Conservation (phyloP, 2,113 vertebrate species). For the Penelope pileata region DNA sequence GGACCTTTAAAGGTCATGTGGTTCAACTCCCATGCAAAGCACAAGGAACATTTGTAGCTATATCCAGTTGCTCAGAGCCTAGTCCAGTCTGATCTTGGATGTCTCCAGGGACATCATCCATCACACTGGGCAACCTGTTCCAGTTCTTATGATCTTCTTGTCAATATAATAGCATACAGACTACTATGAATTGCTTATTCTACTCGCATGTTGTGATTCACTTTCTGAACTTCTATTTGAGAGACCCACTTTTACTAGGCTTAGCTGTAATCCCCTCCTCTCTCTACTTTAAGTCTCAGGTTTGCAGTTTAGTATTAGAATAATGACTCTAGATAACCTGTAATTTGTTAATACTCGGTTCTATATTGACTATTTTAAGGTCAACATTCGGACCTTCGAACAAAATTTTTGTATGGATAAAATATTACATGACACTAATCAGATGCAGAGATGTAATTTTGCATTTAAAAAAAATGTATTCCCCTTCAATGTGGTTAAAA, state of each 20-base stretch:
- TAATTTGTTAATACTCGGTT: background rate
- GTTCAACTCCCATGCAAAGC: too few relatives aligned
- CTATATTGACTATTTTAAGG: background rate
- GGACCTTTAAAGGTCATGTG: too few relatives aligned
- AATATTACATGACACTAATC: background rate
- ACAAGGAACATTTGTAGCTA: too few relatives aligned
- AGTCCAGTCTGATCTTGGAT: too few relatives aligned
- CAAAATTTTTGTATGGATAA: background rate
- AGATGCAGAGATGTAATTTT: background rate
- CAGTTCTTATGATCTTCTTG: too few relatives aligned
- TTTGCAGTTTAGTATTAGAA: background rate
- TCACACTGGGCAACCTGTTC: too few relatives aligned
- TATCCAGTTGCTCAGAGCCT: too few relatives aligned
- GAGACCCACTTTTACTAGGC: background rate
- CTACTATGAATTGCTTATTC: background rate
- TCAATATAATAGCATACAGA: background rate
- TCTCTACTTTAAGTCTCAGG: background rate
- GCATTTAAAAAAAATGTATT: background rate
- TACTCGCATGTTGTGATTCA: background rate
- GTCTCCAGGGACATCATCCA: too few relatives aligned
- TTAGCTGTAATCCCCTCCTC: background rate
- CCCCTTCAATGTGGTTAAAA: background rate
- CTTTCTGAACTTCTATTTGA: background rate
- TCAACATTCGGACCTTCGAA: background rate
- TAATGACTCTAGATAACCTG: background rate